Conservation (phyloP, 1,140 invertebrate genomes). For the Caerostris darwini region DNA sequence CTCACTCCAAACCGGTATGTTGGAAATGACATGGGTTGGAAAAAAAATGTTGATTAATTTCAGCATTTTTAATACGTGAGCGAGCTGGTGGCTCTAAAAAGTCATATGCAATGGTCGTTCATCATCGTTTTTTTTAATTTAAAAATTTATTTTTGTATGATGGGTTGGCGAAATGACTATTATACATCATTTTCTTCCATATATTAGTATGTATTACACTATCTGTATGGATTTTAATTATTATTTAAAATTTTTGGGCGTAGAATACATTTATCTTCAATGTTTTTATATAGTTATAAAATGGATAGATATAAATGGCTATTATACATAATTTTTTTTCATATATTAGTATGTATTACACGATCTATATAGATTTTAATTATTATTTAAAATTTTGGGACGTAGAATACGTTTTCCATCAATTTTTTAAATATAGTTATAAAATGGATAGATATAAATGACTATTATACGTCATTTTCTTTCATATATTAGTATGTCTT, state of each 20-base stretch:
- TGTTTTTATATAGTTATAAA: no score
- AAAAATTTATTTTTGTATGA: background rate
- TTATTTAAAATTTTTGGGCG: no score
- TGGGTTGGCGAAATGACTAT: background rate
- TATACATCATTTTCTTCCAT: background rate
- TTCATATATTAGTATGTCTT: background rate
- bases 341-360: background rate
- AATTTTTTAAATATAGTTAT: no score
- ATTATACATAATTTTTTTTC: background rate
- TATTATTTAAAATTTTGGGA: background rate
- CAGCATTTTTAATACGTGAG: background rate
- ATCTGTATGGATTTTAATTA: background rate
- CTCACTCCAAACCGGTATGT: background rate
- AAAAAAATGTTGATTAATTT: conserved; percentile 7
- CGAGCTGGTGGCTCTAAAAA: background rate
- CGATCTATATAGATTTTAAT: background rate
- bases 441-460: background rate
- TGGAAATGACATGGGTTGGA: background rate
- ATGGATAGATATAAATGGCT: background rate
- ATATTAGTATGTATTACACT: background rate
- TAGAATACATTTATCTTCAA: no score
- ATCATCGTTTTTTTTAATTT: background rate
- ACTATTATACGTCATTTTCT: background rate
- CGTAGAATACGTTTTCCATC: no score
- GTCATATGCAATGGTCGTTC: background rate